phyloP scores from a whole-genome alignment of 2,797 vertebrate genomes.

The Mormyrops boulengeri region DNA sequence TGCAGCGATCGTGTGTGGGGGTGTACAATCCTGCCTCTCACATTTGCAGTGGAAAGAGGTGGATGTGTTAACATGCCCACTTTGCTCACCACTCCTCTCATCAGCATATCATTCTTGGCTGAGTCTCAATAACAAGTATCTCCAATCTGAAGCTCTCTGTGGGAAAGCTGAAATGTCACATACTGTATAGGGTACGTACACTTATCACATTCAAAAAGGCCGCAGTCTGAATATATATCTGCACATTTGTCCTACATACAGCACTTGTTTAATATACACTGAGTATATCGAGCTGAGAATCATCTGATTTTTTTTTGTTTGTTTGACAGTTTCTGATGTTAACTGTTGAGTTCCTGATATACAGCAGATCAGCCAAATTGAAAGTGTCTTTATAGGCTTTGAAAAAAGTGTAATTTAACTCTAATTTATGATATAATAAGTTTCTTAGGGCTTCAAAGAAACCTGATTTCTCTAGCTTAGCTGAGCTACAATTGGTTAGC shows the following conservation, averaged over 20 bases:
- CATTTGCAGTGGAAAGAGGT: not conserved
- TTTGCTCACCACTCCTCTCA: not conserved
- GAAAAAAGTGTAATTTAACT: not conserved
- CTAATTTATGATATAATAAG: not conserved
- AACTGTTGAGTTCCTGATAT: not conserved
- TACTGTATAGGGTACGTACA: not conserved
- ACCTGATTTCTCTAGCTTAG: not conserved
- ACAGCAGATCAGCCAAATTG: not conserved
- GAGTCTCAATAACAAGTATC: not conserved
- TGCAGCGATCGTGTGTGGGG: not conserved
- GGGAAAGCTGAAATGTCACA: not conserved
- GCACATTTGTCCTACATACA: not conserved
- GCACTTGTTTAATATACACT: not conserved
- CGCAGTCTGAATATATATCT: not conserved
- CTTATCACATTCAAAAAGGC: not conserved
- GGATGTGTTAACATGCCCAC: not conserved
- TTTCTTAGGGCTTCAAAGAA: not conserved
- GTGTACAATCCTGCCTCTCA: not conserved
- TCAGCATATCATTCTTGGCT: not conserved
- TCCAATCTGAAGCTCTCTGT: not conserved
- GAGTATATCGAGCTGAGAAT: not conserved
- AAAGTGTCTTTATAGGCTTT: not conserved
- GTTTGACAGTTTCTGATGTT: not conserved
- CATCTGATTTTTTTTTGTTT: not conserved
- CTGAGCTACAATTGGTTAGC: not conserved